Evolutionary conservation across 2,797 vertebrate species (phyloP), one percentile per base, ranked within the genome.

Genomic region (Picus viridis): DNA sequence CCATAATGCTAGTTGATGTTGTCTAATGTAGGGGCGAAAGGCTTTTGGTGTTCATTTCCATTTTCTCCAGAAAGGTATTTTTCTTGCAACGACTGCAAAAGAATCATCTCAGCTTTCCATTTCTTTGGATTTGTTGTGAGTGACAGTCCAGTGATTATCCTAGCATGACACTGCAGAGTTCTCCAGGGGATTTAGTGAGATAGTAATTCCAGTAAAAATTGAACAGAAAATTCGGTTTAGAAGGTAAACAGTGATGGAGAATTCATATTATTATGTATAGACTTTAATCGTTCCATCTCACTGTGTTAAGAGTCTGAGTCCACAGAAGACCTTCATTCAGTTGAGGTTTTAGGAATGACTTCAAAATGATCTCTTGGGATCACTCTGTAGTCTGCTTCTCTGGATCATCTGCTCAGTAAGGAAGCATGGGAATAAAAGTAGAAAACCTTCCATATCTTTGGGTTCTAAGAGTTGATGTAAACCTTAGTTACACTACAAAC

Each of bases 121-220:
- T 88, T 92, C 47, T 93, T 95, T 29, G 77, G 41, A 73, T 83
- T 89, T 86, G 77, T 77, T 78, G 57, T 83, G 76, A 79, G 36
- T 80, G 77, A 83, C 73, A 92, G 87, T 61, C 61, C 76, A 58
- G 34, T 62, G 57, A 83, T 90, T 85, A 92, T 86, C 73, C 75
- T 86, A 64, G 62, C 34, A 14, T 74, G 85, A 84, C 78, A 61
- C 62, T 89, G 39, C 85, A 58, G 53, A 14, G 23, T 69, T 92
- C 82, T 71, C 67, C 1, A 1, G 41, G 47, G 63, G 56, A 75
- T 86, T 84, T 90, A 84, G 39, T 83, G 74, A 70, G 53, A 73
- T 36, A 58, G 49, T 77, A 91, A 77, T 91, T 77, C 58, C 53
- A 49, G 47, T 70, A 74, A 89, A 91, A 91, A 84, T 20, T 49